Percentiles rank a stretch among this genome's conserved stretches.
Conservation (phyloP, 2,797 vertebrate species). For the Okamejei kenojei region DNA sequence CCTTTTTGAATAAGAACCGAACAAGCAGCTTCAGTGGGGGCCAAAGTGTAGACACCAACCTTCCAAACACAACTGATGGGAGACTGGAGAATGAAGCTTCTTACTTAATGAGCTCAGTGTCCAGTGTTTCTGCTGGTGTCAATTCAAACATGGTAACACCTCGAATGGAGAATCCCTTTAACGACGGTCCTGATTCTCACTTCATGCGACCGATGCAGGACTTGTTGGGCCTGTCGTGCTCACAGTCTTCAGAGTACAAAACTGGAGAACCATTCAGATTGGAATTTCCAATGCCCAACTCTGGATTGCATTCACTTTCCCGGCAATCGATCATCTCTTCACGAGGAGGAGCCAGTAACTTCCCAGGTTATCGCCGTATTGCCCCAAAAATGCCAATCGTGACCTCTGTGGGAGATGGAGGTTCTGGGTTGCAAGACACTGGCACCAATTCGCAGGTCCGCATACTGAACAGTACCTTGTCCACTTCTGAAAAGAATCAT, state of each 20-base stretch:
- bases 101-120: conserved; percentile 74
- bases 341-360: conserved; percentile 57
- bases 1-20: conserved; percentile 75
- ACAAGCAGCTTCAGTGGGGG: conserved; percentile 48
- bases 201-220: conserved; percentile 80
- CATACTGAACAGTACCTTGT: conserved; percentile 66
- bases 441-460: conserved; percentile 64
- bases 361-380: conserved; percentile 83
- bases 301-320: conserved; percentile 79
- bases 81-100: conserved; percentile 62
- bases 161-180: conserved; percentile 66
- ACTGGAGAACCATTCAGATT: conserved; percentile 74
- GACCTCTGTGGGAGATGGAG: conserved; percentile 59
- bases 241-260: conserved; percentile 63
- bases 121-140: conserved; percentile 51
- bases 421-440: conserved; percentile 68
- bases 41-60: conserved; percentile 65
- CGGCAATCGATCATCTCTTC: conserved; percentile 66
- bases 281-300: conserved; percentile 78
- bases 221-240: conserved; percentile 61
- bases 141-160: conserved; percentile 60
- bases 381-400: conserved; percentile 76
- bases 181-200: conserved; percentile 71
- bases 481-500: conserved; percentile 59
- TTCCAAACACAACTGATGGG: conserved; percentile 86